These are phyloP conservation scores for Chiroxiphia lanceolata DNA, from an alignment of 2,797 vertebrate genomes.

Conservation along the genomic window DNA sequence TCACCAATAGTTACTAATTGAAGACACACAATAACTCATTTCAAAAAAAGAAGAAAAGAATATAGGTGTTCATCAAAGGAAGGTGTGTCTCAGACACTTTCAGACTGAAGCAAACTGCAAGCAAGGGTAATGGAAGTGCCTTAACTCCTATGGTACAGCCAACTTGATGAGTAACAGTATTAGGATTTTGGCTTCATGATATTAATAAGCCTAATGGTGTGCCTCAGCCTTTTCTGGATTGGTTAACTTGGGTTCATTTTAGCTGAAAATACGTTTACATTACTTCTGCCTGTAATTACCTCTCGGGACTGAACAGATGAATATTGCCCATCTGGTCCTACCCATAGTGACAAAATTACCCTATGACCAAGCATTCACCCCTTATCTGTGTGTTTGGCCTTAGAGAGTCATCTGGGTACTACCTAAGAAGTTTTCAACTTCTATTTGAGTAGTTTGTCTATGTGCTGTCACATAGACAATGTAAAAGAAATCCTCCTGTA, in stretches of 20 bases:
- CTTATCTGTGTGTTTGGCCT: rapidly evolving
- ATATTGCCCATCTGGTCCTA: background rate
- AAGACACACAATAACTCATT: background rate
- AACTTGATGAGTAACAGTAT: background rate
- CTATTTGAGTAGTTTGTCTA: background rate
- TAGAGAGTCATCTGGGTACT: background rate
- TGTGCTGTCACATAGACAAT: background rate
- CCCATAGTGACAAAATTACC: background rate
- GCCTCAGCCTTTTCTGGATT: background rate
- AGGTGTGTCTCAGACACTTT: background rate
- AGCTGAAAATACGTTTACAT: background rate
- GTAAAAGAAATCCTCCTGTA: background rate
- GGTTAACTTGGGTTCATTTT: background rate
- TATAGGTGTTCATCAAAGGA: background rate
- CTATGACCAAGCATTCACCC: background rate
- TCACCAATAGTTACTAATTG: background rate
- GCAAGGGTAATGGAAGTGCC: background rate
- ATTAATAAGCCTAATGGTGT: background rate
- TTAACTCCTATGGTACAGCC: background rate
- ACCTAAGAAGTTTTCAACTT: background rate
- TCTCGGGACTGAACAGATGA: background rate
- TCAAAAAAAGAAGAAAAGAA: background rate
- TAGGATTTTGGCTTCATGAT: background rate
- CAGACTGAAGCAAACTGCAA: background rate
- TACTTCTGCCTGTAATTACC: background rate